These are phyloP conservation scores for Sarcophaga subvicina DNA, from an alignment of 2,888 invertebrate genomes.

Conservation along the genomic window DNA sequence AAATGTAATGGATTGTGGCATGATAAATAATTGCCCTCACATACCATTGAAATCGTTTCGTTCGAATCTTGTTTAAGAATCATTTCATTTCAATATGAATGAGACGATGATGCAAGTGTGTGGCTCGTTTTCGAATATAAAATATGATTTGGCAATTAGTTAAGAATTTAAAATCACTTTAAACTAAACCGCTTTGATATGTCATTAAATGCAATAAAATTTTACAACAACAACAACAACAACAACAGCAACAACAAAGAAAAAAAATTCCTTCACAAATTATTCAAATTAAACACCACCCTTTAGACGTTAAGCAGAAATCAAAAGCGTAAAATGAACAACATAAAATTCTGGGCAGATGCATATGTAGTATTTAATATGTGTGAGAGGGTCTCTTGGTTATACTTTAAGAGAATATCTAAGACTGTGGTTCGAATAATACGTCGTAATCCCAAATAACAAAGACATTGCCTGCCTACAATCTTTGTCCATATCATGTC, in stretches of 20 bases:
- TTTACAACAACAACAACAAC: slow-evolving; percentile 2
- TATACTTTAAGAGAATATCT: neutral
- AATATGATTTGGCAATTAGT: slow-evolving; percentile 70
- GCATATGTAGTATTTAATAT: slow-evolving; percentile 10
- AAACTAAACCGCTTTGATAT: slow-evolving; percentile 68
- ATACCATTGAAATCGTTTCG: slow-evolving; percentile 54
- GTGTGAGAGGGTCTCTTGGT: slow-evolving; percentile 14
- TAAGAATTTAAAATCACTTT: slow-evolving; percentile 66
- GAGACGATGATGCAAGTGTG: neutral
- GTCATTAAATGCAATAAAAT: slow-evolving; percentile 59
- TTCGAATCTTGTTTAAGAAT: slow-evolving; percentile 4
- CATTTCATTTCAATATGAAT: slow-evolving; percentile 57
- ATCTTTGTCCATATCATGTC: too few relatives aligned
- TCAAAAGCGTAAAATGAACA: neutral
- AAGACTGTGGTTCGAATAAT: neutral
- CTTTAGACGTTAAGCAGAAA: slow-evolving; percentile 45
- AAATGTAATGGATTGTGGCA: slow-evolving; percentile 62
- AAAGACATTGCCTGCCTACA: too few relatives aligned
- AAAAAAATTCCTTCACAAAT: slow-evolving; percentile 43
- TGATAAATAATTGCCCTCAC: slow-evolving; percentile 63
- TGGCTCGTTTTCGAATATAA: slow-evolving; percentile 61
- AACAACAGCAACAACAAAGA: slow-evolving; percentile 21
- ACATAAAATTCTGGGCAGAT: slow-evolving; percentile 18
- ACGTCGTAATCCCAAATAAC: too few relatives aligned
- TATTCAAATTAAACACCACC: slow-evolving; percentile 68